These are phyloP conservation scores for Sinodicranocentrus sp. DNA, from an alignment of 2,888 invertebrate species.

Conservation along the genomic window DNA sequence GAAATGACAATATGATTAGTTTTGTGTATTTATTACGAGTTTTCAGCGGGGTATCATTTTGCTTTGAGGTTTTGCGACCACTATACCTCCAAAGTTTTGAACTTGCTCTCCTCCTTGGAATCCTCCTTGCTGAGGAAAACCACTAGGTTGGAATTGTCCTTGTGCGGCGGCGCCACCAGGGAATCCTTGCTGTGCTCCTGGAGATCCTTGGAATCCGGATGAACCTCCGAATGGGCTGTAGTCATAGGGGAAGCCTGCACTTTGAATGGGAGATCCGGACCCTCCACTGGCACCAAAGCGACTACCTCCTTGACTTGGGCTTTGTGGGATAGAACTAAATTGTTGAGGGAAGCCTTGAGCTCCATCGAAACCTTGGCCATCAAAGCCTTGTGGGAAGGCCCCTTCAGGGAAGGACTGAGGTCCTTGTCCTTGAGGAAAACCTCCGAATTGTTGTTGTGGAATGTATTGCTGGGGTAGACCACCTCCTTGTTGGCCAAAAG, in stretches of 20 bases:
- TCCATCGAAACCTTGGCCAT: conserved; percentile 48
- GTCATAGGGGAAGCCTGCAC: conserved; percentile 50
- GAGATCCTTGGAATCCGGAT: conserved; percentile 24
- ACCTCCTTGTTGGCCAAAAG: conserved; percentile 16
- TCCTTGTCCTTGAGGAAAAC: conserved; percentile 27
- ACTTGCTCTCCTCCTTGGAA: conserved; percentile 15
- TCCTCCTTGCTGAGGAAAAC: conserved; percentile 7
- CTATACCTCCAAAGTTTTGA: conserved; percentile 23
- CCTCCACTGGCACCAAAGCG: background rate
- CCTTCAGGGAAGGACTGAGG: conserved; percentile 38
- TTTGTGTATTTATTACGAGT: too few species aligned
- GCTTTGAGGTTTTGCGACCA: too few species aligned
- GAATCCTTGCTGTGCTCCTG: conserved; percentile 48
- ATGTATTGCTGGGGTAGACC: conserved; percentile 30
- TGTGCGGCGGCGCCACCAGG: conserved; percentile 29
- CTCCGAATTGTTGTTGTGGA: conserved; percentile 42
- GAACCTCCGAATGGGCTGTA: conserved; percentile 53
- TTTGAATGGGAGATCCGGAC: conserved; percentile 33
- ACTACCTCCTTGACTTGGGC: conserved; percentile 31
- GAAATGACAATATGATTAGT: too few species aligned
- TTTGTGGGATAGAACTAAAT: conserved; percentile 17
- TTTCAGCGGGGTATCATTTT: too few species aligned
- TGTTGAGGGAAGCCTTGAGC: conserved; percentile 54
- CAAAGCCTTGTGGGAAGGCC: conserved; percentile 38
- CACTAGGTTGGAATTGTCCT: background rate